These are phyloP conservation scores for Adrianichthys oophorus DNA, from an alignment of 2,797 vertebrate genomes.

Conservation along the genomic window DNA sequence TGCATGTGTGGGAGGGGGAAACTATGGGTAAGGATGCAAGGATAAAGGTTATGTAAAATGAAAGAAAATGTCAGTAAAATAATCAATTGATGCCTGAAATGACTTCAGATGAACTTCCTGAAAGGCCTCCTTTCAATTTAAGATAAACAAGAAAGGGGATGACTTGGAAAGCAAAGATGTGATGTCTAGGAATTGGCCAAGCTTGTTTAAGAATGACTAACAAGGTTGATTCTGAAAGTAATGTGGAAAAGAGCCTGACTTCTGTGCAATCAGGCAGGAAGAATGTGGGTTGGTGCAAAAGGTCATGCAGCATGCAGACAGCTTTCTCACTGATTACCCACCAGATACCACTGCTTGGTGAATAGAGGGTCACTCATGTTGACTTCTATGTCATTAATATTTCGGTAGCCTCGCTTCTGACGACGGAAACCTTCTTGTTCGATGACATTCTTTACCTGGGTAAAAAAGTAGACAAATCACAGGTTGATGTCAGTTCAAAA, in stretches of 20 bases:
- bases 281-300: conserved; percentile 54
- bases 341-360: conserved; percentile 98
- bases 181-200: conserved; percentile 29
- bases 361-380: conserved; percentile 98
- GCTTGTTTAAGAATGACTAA: conserved; percentile 62
- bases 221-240: conserved; percentile 44
- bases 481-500: conserved; percentile 12
- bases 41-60: conserved; percentile 26
- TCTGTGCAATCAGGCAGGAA: conserved; percentile 56
- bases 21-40: conserved; percentile 13
- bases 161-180: conserved; percentile 30
- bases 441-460: conserved; percentile 88
- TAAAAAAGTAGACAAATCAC: conserved; percentile 16
- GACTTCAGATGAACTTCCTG: conserved; percentile 39
- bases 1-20: conserved; percentile 1
- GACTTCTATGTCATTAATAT: conserved; percentile 90
- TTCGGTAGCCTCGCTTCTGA: conserved; percentile 93
- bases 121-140: conserved; percentile 48
- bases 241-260: conserved; percentile 43
- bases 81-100: conserved; percentile 50
- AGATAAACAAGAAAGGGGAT: conserved; percentile 44
- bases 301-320: conserved; percentile 56
- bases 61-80: conserved; percentile 72
- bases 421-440: conserved; percentile 92
- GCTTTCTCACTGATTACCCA: conserved; percentile 77